Conservation (phyloP, 1,140 invertebrate genomes). For the Parapsyche elsis region DNA sequence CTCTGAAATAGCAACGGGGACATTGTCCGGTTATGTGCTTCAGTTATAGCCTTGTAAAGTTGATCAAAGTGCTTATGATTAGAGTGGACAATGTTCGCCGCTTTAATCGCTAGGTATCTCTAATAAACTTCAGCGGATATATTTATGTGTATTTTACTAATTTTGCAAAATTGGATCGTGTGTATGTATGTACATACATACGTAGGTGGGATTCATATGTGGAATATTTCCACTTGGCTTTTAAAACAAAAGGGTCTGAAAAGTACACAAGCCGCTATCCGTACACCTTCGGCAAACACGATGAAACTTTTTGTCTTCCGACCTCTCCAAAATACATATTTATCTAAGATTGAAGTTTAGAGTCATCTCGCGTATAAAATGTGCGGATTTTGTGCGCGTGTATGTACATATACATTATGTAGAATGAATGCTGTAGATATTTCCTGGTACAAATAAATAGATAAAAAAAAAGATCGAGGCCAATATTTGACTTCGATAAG, state of each 20-base stretch:
- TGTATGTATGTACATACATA: no score
- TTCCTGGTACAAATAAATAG: background rate
- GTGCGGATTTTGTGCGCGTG: background rate
- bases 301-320: constrained; percentile 24
- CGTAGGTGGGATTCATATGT: background rate
- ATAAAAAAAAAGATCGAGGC: background rate
- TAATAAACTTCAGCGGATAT: no score
- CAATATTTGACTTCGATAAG: constrained; percentile 35
- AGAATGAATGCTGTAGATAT: background rate
- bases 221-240: background rate
- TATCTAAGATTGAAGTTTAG: constrained; percentile 30
- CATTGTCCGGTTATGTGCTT: background rate
- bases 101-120: no score
- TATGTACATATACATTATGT: background rate
- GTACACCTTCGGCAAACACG: constrained; percentile 11
- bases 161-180: no score
- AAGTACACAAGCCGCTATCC: constrained; percentile 16
- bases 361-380: background rate
- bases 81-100: no score
- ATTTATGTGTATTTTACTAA: no score
- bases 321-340: constrained; percentile 32
- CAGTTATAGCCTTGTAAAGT: no score
- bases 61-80: no score
- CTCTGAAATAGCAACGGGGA: background rate
- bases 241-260: constrained; percentile 13